Evolutionary conservation across 2,888 invertebrate genomes (phyloP), one percentile per base, ranked within the genome.

Genomic region (Drosophila ezoana): DNA sequence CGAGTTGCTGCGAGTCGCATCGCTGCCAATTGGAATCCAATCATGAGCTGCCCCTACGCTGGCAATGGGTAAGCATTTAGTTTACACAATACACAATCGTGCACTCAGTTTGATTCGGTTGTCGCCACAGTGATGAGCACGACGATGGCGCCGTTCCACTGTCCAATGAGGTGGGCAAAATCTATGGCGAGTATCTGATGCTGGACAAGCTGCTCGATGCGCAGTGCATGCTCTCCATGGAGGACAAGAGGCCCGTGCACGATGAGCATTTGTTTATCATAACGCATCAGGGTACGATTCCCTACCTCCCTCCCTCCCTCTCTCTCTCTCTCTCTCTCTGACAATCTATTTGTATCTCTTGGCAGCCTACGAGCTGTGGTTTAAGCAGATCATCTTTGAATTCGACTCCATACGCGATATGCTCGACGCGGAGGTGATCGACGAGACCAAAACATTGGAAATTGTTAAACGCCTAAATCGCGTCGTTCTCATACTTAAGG

Each of bases 201-300:
- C 93, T 99, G 89, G 98, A 98, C 91, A 97, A 97, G 90, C 93
- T 98, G 18, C 93, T 98, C 37, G 93, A 93, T 33, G 95, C 97
- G 0, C 98, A 98, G 92, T 93, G 95, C 64, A 94, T 98, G 93
- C 94, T 97, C 49, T 97, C 97, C 76, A 94, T 94, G 5, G 94
- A 95, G 90, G 94, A 96, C 58, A 93, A 95, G 23, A 93, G 94
- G 61, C 94, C 95, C 0, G 98, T 98, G 0, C 98, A 98, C 81
- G 99, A 99, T 91, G 99, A 99, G 90, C 99, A 99, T 93, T 94
- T 99, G 8, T 99, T 99, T 91, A 99, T 99, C 69, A 94, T 99
- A 56, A 99, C 98, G 11, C 99, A 99, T 93, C 99, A 99, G 95
- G 98, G 98, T 98, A 14, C 8, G 9, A 37, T 37, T 0, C 9